These are phyloP conservation scores for Caradrina clavipalpis DNA, from an alignment of 2,888 invertebrate species.

Conservation along the genomic window DNA sequence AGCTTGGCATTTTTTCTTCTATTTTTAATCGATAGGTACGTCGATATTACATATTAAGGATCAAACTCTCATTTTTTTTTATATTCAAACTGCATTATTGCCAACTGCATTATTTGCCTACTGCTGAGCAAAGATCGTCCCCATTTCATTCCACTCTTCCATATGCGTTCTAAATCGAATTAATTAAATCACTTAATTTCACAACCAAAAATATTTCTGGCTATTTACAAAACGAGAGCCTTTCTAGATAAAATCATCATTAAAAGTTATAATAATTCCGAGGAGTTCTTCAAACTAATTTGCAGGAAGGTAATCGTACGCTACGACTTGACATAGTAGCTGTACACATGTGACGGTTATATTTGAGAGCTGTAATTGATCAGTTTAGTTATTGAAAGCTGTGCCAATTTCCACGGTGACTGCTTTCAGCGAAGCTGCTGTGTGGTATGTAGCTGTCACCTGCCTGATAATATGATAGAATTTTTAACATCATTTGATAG, in stretches of 20 bases:
- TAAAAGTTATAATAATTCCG: background rate
- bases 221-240: background rate
- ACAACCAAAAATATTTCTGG: background rate
- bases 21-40: too few species aligned
- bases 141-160: too few species aligned
- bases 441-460: conserved; percentile 66
- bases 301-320: background rate
- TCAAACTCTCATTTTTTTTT: too few species aligned
- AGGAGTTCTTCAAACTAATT: background rate
- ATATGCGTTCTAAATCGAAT: too few species aligned
- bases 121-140: too few species aligned
- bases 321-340: conserved; percentile 39
- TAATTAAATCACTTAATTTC: background rate
- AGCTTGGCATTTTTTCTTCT: too few species aligned
- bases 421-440: conserved; percentile 69
- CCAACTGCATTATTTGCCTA: too few species aligned
- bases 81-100: too few species aligned
- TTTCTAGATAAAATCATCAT: background rate
- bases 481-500: too few species aligned
- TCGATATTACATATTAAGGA: too few species aligned
- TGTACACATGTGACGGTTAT: conserved; percentile 66
- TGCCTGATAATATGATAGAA: background rate
- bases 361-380: conserved; percentile 83
- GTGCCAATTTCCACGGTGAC: conserved; percentile 82
- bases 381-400: conserved; percentile 87